Base-by-base conservation (phyloP, 2,113 vertebrate genomes). In the Sigmodon hispidus region DNA sequence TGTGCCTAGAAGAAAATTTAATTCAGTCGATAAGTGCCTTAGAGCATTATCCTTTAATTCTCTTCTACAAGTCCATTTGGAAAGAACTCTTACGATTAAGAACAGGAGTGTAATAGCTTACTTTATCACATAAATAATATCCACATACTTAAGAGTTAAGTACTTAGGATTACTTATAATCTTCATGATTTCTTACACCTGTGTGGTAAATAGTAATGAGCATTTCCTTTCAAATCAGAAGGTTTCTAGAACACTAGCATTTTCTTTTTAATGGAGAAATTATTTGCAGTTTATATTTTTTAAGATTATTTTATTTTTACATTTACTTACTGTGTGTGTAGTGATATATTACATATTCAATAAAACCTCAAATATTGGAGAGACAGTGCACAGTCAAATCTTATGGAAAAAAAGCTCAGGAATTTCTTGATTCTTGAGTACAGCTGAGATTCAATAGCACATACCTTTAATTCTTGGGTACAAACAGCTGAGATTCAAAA, bases 171-270 rank as follows among this genome's bases (percentile, higher is more conserved):
- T 95, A 81, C 26, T 87, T 96, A 91, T 61, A 55, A 26, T 86
- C 45, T 96, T n/a, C 26, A 40, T 86, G 93, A 67, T 89, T 90
- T 93, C 9, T 96, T 65, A 72, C 90, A 94, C 11, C 8, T 97
- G 21, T 94, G 4, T 88, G 52, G 6, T 73, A n/a, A 89, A 70
- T 55, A 93, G 2, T 91, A 70, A 91, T 73, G 16, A 77, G 61
- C 22, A 34, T 70, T 80, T 87, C 77, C 95, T 89, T 94, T 89
- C 31, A 34, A 89, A n/a, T 57, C 21, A 89, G 26, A 61, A 36
- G 59, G 24, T 67, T 96, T 93, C 89, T 92, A 50, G 85, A 90
- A 90, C 12, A 84, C 48, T 77, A 61, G 50, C 26, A 29, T 73
- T 52, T 70, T 43, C 80, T 61, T 83, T 83, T 84, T 84, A 43